Percentiles rank a stretch among this genome's conserved stretches.
Evolutionary conservation across 2,113 vertebrate species (phyloP).

Genomic region (Sporophila hypoxantha): DNA sequence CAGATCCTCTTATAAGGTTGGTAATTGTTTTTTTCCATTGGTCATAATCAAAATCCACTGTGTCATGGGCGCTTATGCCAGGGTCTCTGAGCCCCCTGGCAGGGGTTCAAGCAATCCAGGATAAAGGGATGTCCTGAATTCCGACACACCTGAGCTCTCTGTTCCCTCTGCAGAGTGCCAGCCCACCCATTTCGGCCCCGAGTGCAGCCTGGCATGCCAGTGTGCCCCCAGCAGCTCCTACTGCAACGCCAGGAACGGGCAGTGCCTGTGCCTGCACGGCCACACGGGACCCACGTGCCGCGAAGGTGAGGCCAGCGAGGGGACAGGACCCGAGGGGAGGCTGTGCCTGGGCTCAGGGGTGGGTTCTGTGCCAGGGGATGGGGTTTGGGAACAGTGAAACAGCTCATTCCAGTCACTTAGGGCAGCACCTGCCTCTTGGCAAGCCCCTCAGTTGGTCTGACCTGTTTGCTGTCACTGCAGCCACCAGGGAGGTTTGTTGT

Average conservation of each 20-base stretch:
- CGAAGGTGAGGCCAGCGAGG: slow-evolving; percentile 75
- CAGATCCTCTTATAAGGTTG: no score
- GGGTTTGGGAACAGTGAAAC: not conserved
- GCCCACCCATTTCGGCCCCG: slow-evolving; percentile 71
- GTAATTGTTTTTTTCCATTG: no score
- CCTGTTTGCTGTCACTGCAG: not conserved
- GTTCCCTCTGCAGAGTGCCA: slow-evolving; percentile 71
- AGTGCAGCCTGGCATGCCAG: slow-evolving; percentile 77
- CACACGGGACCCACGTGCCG: slow-evolving; percentile 76
- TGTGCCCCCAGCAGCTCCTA: slow-evolving; percentile 69
- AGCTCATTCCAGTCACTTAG: rapidly evolving
- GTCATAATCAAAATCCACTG: no score
- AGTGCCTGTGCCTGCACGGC: slow-evolving; percentile 75
- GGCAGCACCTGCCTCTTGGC: not conserved
- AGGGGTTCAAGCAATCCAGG: no score
- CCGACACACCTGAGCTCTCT: not conserved
- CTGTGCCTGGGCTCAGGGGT: rapidly evolving
- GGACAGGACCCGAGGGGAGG: rapidly evolving
- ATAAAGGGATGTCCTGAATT: no score
- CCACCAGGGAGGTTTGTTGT: not conserved
- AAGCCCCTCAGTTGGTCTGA: not conserved
- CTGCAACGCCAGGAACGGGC: slow-evolving; percentile 76
- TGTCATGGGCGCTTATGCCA: no score
- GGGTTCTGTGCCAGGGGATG: rapidly evolving
- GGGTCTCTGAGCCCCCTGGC: no score